phyloP scores from a whole-genome alignment of 2,797 vertebrate species.

The Eremophila alpestris region DNA sequence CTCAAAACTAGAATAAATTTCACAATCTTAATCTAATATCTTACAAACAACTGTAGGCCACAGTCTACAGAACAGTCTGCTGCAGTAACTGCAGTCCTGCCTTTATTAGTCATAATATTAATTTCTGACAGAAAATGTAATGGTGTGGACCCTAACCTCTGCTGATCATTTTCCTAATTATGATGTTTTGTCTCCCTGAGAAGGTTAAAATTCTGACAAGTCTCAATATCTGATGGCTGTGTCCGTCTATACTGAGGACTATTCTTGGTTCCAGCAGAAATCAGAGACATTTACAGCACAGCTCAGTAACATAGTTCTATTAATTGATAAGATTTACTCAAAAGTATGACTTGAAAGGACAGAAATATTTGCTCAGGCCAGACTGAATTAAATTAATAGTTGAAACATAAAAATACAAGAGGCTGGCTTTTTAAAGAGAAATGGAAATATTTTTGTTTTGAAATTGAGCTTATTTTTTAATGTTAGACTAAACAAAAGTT shows the following conservation, averaged over 20 bases:
- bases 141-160: not conserved
- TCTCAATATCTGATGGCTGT: not conserved
- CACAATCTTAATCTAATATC: conserved; percentile 49
- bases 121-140: conserved; percentile 26
- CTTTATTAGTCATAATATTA: conserved; percentile 6
- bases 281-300: not conserved
- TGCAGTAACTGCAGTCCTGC: conserved; percentile 1
- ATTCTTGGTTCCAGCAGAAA: conserved; percentile 1
- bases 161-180: not conserved
- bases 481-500: conserved; percentile 36
- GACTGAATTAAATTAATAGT: not conserved
- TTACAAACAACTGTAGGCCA: conserved; percentile 26
- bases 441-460: not conserved
- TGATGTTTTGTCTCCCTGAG: conserved; percentile 25
- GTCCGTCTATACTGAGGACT: not conserved
- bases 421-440: not conserved
- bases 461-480: conserved; percentile 1
- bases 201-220: conserved; percentile 36
- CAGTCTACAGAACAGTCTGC: conserved; percentile 49
- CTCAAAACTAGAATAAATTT: conserved; percentile 40
- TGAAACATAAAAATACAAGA: not conserved
- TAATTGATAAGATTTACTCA: conserved; percentile 7
- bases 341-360: not conserved
- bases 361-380: not conserved
- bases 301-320: not conserved